Evolutionary conservation across 2,797 vertebrate genomes (phyloP), one percentile per base, ranked within the genome.

Genomic region (Cyclopterus lumpus): DNA sequence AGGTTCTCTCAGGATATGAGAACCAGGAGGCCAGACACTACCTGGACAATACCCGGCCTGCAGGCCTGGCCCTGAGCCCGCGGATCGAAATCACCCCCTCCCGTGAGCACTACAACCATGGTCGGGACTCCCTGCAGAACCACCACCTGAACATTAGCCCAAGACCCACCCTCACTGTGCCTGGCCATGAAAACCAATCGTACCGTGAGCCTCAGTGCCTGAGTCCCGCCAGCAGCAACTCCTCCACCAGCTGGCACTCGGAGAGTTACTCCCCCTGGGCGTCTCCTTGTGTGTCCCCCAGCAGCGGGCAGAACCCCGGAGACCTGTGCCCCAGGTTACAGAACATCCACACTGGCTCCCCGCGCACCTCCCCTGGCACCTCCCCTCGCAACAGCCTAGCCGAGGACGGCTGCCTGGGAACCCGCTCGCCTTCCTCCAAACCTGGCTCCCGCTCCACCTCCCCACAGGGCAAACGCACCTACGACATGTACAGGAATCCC

Each of bases 171-270:
- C 95, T 99, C 92, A 96, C 97, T 0, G 97, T 99, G 80, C 98
- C 97, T 0, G 97, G 97, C 86, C 96, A 96, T 85, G 98, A 99
- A 26, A 91, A 65, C 83, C 86, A 91, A 0, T 89, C 93, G 89
- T 99, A 98, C 93, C 96, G 98, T 64, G 98, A 99, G 93, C 96
- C 97, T 54, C 96, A 95, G 95, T 99, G 98, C 96, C 94, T 99
- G 94, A 99, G 98, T 90, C 98, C 98, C 1, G 97, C 97, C 93
- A 99, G 97, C 94, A 99, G 98, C 92, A 98, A 97, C 91, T 99
- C 98, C 74, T 99, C 98, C 91, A 95, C 98, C 95, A 99, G 97
- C 95, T 99, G 98, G 96, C 96, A 99, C 93, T 99, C 98, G 44
- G 98, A 99, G 95, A 97, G 89, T 91, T 97, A 96, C 91, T 99